Percentiles rank a stretch among this genome's conserved stretches.
Evolutionary conservation across 2,113 vertebrate genomes (phyloP).

Genomic region (Salvator merianae): DNA sequence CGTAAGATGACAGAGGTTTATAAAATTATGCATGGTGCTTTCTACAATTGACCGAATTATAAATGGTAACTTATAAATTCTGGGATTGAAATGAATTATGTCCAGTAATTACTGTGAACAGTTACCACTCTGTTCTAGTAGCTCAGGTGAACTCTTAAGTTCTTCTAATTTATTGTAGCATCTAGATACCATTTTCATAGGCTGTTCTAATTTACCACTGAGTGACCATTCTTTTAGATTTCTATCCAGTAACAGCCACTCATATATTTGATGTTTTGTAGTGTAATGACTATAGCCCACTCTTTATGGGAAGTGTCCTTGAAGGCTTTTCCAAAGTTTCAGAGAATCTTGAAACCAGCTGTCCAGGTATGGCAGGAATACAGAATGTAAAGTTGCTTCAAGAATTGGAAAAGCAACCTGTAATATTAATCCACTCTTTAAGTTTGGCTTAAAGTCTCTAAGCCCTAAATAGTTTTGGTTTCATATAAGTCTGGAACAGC

Average conservation of each 20-base stretch:
- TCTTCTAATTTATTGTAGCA: neutral
- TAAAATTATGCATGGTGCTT: too few relatives aligned
- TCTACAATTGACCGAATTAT: too few relatives aligned
- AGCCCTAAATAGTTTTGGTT: neutral
- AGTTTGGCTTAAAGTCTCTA: neutral
- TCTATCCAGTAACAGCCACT: neutral
- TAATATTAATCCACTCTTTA: neutral
- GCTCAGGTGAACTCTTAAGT: neutral
- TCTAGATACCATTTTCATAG: neutral
- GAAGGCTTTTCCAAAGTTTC: neutral
- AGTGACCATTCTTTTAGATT: neutral
- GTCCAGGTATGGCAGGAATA: neutral
- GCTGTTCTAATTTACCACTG: neutral
- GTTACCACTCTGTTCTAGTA: too few relatives aligned
- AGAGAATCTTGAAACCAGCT: neutral
- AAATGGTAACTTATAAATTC: neutral
- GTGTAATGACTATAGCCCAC: neutral
- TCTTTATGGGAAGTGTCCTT: neutral
- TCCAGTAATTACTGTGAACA: neutral
- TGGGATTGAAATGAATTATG: neutral
- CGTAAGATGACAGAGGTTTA: too few relatives aligned
- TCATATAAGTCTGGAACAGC: neutral
- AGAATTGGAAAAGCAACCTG: neutral
- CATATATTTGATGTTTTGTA: neutral
- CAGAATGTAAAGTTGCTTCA: neutral